Percentiles rank a stretch among this genome's conserved stretches.
phyloP scores from a whole-genome alignment of 2,113 vertebrate genomes.

The Otolemur garnettii region DNA sequence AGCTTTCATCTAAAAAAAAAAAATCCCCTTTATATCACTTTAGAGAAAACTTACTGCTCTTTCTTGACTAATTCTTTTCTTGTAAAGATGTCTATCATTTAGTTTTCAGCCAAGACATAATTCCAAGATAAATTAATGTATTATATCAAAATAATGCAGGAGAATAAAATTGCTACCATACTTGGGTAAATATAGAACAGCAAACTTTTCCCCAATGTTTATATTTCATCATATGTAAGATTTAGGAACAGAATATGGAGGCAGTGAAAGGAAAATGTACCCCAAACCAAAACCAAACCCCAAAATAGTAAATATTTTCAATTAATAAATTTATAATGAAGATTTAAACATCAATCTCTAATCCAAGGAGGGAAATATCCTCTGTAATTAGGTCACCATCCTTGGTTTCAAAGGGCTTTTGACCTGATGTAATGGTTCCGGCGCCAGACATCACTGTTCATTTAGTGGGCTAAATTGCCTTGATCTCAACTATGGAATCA shows the following conservation, averaged over 20 bases:
- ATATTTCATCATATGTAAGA: neutral
- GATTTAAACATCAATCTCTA: neutral
- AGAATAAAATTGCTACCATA: neutral
- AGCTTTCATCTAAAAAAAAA: neutral
- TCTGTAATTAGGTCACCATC: neutral
- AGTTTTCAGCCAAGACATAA: neutral
- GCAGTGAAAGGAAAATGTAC: neutral
- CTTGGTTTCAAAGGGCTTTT: neutral
- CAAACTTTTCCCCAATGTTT: neutral
- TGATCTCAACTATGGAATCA: neutral
- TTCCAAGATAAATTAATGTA: neutral
- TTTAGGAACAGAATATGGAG: neutral
- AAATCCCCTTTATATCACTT: constrained; percentile 39
- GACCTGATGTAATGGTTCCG: neutral
- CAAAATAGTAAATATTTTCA: neutral
- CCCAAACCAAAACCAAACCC: neutral
- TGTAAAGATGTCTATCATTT: neutral
- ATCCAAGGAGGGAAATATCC: neutral
- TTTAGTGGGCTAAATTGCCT: neutral
- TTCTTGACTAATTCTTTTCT: constrained; percentile 66
- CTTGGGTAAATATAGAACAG: neutral
- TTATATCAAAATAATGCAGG: neutral
- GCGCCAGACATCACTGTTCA: neutral
- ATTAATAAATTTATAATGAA: neutral
- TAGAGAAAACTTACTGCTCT: neutral